Evolutionary conservation across 2,888 invertebrate genomes (phyloP).

Genomic region (Melikaiella ostensackeni): DNA sequence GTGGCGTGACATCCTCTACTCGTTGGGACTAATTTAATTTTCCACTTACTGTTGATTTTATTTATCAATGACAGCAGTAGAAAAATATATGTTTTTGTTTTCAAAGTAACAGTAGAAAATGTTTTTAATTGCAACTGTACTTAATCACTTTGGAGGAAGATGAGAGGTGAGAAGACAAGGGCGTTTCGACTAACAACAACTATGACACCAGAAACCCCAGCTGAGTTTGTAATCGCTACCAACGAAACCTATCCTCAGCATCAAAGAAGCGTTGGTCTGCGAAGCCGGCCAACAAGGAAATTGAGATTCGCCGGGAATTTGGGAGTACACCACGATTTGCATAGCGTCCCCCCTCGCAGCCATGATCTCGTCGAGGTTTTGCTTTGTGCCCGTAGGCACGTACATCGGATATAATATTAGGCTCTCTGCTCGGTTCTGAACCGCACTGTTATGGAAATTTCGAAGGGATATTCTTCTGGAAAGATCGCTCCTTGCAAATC

Average conservation of each 20-base stretch:
- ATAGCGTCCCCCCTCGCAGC: slow-evolving; percentile 49
- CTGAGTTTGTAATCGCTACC: slow-evolving; percentile 46
- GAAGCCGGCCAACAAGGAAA: slow-evolving; percentile 55
- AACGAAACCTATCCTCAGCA: slow-evolving; percentile 38
- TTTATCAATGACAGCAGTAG: too few species aligned
- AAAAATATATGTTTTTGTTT: neutral
- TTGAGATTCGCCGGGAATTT: slow-evolving; percentile 61
- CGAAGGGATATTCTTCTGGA: slow-evolving; percentile 56
- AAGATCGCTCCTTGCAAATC: slow-evolving; percentile 54
- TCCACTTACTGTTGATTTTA: too few species aligned
- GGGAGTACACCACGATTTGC: slow-evolving; percentile 57
- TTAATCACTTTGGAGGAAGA: neutral
- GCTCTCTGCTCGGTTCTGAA: slow-evolving; percentile 43
- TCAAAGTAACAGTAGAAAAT: too few species aligned
- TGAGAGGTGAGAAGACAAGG: neutral
- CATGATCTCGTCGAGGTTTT: slow-evolving; percentile 57
- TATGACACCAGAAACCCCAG: slow-evolving; percentile 42
- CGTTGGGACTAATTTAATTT: neutral
- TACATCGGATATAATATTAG: slow-evolving; percentile 60
- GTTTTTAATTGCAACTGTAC: neutral
- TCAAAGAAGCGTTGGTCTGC: slow-evolving; percentile 50
- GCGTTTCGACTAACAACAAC: slow-evolving; percentile 25
- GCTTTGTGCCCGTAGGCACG: slow-evolving; percentile 57
- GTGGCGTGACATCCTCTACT: neutral
- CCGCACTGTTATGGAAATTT: slow-evolving; percentile 60